A percentile compares a stretch with the other conserved stretches of the same genome.
Conservation (phyloP, 2,888 invertebrate species). For the Biston stratarius region DNA sequence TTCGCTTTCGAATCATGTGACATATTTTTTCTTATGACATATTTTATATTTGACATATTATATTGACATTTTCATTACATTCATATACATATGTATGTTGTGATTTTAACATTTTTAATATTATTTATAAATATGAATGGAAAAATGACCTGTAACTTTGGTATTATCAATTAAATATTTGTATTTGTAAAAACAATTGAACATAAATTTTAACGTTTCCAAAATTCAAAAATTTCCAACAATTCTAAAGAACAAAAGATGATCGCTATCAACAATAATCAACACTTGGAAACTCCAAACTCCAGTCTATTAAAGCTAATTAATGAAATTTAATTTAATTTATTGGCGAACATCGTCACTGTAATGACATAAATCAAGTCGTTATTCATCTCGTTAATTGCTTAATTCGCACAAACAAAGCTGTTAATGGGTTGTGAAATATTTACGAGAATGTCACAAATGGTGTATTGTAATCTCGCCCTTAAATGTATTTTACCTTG, state of each 20-base stretch:
- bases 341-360: slow-evolving; percentile 39
- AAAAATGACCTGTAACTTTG: too few species aligned
- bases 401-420: slow-evolving; percentile 46
- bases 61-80: too few species aligned
- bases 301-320: slow-evolving; percentile 14
- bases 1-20: too few species aligned
- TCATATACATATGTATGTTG: too few species aligned
- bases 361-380: slow-evolving; percentile 48
- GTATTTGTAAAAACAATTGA: neutral
- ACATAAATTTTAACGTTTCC: neutral
- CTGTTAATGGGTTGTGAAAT: slow-evolving; percentile 39
- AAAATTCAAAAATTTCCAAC: neutral
- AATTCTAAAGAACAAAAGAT: slow-evolving; percentile 9
- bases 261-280: slow-evolving; percentile 13
- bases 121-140: too few species aligned
- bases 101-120: too few species aligned
- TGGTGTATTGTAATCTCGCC: neutral
- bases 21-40: too few species aligned
- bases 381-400: slow-evolving; percentile 49
- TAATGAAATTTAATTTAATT: slow-evolving; percentile 38
- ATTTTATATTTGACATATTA: too few species aligned
- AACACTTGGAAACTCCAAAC: slow-evolving; percentile 13
- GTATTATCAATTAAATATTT: neutral
- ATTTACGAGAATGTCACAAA: slow-evolving; percentile 32
- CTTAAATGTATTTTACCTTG: neutral